These are phyloP conservation scores for Carduelis carduelis DNA, from an alignment of 2,797 vertebrate species.

Conservation along the genomic window DNA sequence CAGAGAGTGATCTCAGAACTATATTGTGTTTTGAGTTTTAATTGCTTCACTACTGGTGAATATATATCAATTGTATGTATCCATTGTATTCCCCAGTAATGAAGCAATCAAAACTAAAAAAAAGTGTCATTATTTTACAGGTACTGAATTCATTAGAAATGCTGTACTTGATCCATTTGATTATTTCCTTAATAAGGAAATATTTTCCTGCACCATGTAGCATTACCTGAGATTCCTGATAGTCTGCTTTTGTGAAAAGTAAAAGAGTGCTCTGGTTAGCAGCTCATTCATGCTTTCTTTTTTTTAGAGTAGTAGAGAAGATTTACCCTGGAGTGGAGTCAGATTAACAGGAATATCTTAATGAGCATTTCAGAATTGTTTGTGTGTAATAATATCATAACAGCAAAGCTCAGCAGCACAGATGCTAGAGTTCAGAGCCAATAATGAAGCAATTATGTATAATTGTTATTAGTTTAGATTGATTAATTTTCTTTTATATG, in stretches of 20 bases:
- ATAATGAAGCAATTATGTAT: not conserved
- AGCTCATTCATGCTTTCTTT: not conserved
- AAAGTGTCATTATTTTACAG: not conserved
- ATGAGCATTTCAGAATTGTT: not conserved
- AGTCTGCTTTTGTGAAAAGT: not conserved
- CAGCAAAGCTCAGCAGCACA: not conserved
- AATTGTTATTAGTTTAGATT: not conserved
- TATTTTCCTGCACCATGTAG: not conserved
- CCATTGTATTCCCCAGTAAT: not conserved
- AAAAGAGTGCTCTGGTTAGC: not conserved
- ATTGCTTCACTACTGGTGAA: not conserved
- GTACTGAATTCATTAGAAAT: not conserved
- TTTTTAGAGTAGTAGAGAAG: not conserved
- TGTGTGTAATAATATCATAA: not conserved
- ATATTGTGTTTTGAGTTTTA: not conserved
- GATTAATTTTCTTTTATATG: conserved; percentile 6
- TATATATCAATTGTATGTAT: not conserved
- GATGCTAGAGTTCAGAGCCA: not conserved
- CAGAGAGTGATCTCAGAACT: not conserved
- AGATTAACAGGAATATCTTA: not conserved
- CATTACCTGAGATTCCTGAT: not conserved
- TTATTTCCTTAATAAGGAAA: not conserved
- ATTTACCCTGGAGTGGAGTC: not conserved
- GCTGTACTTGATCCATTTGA: not conserved
- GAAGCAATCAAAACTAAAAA: not conserved